phyloP scores from a whole-genome alignment of 2,888 invertebrate species.

The Protonemura montana region DNA sequence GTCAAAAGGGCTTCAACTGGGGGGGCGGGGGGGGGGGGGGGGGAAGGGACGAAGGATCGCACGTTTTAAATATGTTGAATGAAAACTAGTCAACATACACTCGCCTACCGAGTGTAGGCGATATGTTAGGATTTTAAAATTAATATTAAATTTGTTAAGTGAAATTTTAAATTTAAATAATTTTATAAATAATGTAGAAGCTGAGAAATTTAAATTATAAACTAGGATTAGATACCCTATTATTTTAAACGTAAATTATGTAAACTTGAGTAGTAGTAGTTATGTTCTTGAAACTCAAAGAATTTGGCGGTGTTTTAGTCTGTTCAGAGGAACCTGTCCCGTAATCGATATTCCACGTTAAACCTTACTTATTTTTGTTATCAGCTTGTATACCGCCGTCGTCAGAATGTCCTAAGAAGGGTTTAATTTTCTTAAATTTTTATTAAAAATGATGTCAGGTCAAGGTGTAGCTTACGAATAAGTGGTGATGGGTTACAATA shows the following conservation, averaged over 20 bases:
- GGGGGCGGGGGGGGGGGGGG: no score
- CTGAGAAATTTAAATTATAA: constrained; percentile 60
- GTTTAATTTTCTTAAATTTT: background rate
- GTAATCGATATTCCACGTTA: constrained; percentile 73
- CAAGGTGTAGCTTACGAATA: constrained; percentile 74
- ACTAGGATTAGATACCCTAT: constrained; percentile 77
- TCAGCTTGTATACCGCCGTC: background rate
- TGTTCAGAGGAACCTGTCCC: constrained; percentile 74
- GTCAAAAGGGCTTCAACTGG: no score
- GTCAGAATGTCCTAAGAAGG: constrained; percentile 12
- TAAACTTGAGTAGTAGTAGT: constrained; percentile 65
- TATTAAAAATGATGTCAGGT: constrained; percentile 12
- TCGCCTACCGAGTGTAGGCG: no score
- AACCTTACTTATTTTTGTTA: constrained; percentile 56
- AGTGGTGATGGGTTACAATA: constrained; percentile 75
- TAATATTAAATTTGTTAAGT: constrained; percentile 63
- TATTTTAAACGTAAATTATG: constrained; percentile 63
- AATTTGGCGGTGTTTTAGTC: constrained; percentile 76
- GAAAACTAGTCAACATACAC: no score
- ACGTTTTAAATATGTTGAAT: no score
- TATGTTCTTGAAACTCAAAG: constrained; percentile 55
- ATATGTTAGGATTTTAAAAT: constrained; percentile 57
- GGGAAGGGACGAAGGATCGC: no score
- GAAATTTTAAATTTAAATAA: constrained; percentile 65
- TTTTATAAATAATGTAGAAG: constrained; percentile 59